Evolutionary conservation across 2,888 invertebrate genomes (phyloP).

Genomic region (Polydrusus cervinus): DNA sequence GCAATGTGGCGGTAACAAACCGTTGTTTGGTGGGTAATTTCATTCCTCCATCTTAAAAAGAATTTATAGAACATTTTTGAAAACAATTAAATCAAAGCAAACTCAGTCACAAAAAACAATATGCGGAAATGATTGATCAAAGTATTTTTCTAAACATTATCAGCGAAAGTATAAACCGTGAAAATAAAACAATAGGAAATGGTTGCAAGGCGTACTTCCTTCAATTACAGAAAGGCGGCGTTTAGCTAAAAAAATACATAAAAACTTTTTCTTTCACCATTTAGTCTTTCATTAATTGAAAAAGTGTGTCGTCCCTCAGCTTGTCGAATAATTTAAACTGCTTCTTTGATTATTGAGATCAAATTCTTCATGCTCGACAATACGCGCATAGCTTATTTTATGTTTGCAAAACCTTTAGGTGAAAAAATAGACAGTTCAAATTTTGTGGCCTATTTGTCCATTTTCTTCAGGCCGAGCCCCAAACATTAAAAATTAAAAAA

Average conservation of each 20-base stretch:
- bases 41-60: too few species aligned
- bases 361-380: conserved; percentile 16
- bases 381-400: conserved; percentile 11
- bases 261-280: conserved; percentile 6
- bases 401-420: background rate
- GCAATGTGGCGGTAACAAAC: too few species aligned
- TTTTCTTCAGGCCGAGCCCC: too few species aligned
- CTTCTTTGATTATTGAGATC: conserved; percentile 23
- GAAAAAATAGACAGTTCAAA: background rate
- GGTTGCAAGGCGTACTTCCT: conserved; percentile 22
- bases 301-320: conserved; percentile 10
- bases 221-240: background rate
- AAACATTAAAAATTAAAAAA: too few species aligned
- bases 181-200: conserved; percentile 27
- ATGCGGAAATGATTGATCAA: conserved; percentile 23
- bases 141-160: background rate
- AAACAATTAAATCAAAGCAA: background rate
- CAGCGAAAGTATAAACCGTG: conserved; percentile 19
- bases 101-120: background rate
- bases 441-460: too few species aligned
- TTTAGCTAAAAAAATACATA: conserved; percentile 2
- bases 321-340: conserved; percentile 18
- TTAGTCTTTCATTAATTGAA: conserved; percentile 17
- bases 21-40: too few species aligned
- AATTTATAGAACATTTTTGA: background rate